Evolutionary conservation across 1,140 invertebrate genomes (phyloP).

Genomic region (Micrasema minimum): DNA sequence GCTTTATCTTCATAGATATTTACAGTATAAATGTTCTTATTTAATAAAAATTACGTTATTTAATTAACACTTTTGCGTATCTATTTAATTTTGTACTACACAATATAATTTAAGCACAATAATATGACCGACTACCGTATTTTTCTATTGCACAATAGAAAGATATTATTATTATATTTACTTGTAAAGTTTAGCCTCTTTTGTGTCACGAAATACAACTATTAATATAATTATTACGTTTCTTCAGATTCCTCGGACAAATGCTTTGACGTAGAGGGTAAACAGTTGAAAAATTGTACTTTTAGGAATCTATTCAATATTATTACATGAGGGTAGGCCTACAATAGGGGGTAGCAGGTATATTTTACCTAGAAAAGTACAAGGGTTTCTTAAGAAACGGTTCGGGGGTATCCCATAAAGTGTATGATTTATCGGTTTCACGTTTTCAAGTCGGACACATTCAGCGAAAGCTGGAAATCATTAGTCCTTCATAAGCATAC

Average conservation of each 20-base stretch:
- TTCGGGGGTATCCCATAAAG: slow-evolving; percentile 18
- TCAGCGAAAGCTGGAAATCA: slow-evolving; percentile 1
- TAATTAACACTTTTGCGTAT: no score
- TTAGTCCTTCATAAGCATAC: slow-evolving; percentile 6
- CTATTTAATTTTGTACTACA: no score
- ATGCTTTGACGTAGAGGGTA: background rate
- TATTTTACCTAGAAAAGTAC: slow-evolving; percentile 42
- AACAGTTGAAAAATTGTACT: slow-evolving; percentile 23
- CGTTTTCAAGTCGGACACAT: slow-evolving; percentile 19
- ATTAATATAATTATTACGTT: slow-evolving; percentile 15
- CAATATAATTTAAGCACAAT: no score
- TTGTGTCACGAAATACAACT: no score
- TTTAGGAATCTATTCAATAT: slow-evolving; percentile 6
- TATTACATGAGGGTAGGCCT: slow-evolving; percentile 6
- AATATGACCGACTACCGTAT: no score
- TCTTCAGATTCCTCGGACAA: slow-evolving; percentile 12
- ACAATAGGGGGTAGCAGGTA: slow-evolving; percentile 31
- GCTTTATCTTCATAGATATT: no score
- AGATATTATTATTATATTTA: no score
- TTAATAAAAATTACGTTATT: no score
- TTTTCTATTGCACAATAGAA: no score
- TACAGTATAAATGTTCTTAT: no score
- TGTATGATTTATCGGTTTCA: slow-evolving; percentile 35
- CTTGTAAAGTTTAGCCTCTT: no score
- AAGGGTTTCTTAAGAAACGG: slow-evolving; percentile 31